A percentile compares a stretch with the other conserved stretches of the same genome.
Conservation (phyloP, 2,888 invertebrate species). For the Anaspis maculata region DNA sequence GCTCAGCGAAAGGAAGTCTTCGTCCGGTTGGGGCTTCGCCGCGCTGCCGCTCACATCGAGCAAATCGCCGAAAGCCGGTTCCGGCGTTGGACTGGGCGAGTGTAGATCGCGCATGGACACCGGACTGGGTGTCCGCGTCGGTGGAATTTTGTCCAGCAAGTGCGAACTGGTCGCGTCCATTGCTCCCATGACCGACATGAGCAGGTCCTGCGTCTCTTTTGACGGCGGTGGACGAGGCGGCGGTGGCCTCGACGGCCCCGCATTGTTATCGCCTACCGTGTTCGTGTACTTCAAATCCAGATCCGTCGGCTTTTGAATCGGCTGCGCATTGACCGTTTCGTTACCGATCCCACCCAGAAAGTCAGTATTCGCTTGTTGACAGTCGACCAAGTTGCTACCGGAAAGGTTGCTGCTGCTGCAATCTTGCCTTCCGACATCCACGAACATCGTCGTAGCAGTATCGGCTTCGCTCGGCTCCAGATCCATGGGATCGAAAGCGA, state of each 20-base stretch:
- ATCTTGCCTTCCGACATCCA: constrained; percentile 4
- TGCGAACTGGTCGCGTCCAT: constrained; percentile 83
- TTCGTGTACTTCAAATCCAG: constrained; percentile 39
- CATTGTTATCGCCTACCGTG: constrained; percentile 22
- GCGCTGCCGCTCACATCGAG: constrained; percentile 51
- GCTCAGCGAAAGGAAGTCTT: constrained; percentile 27
- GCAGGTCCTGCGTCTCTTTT: constrained; percentile 75
- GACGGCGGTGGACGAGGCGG: constrained; percentile 54
- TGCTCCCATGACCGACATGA: constrained; percentile 78
- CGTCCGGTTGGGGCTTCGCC: constrained; percentile 11
- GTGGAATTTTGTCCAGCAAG: constrained; percentile 72
- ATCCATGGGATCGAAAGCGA: constrained; percentile 47
- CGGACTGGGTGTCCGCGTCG: constrained; percentile 80
- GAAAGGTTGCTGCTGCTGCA: constrained; percentile 6
- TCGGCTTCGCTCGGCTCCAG: constrained; percentile 33
- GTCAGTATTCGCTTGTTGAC: constrained; percentile 5
- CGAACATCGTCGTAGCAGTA: constrained; percentile 9
- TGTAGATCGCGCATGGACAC: constrained; percentile 74
- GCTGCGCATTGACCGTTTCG: constrained; percentile 12
- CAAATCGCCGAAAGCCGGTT: constrained; percentile 54
- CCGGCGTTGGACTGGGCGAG: constrained; percentile 78
- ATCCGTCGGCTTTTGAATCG: constrained; percentile 40
- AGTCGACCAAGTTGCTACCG: constrained; percentile 4
- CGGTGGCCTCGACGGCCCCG: constrained; percentile 20
- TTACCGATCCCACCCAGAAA: constrained; percentile 10